Percentiles rank a stretch among this genome's conserved stretches.
Conservation (phyloP, 2,888 invertebrate genomes). For the Apotomis betuletana region DNA sequence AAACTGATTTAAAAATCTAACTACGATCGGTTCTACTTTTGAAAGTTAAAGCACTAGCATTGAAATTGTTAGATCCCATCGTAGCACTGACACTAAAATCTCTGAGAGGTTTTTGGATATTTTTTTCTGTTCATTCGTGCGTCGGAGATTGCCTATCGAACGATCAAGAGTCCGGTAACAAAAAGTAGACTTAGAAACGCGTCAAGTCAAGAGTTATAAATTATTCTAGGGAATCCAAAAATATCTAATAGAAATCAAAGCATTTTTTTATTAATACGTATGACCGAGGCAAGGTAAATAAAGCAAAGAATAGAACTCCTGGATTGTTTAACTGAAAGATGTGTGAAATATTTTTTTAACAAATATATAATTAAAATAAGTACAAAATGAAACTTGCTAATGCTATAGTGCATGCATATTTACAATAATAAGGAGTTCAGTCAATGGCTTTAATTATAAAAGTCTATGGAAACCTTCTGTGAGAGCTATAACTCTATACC, state of each 20-base stretch:
- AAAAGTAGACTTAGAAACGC: conserved; percentile 53
- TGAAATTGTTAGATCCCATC: conserved; percentile 16
- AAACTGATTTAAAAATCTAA: neutral
- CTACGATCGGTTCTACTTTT: neutral
- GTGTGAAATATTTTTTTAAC: too few relatives aligned
- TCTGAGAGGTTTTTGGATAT: conserved; percentile 49
- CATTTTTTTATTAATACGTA: too few relatives aligned
- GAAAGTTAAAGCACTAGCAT: conserved; percentile 4
- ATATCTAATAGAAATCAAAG: too few relatives aligned
- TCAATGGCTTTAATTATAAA: neutral
- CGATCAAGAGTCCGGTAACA: conserved; percentile 60
- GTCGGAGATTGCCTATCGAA: conserved; percentile 67
- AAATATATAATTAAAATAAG: too few relatives aligned
- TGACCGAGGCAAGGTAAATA: too few relatives aligned
- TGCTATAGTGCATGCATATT: neutral
- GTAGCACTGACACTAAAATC: conserved; percentile 28
- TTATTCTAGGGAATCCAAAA: neutral
- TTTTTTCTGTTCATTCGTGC: conserved; percentile 64
- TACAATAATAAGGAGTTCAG: too few relatives aligned
- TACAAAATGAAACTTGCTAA: neutral
- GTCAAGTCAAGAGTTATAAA: conserved; percentile 5
- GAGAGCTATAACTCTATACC: conserved; percentile 48
- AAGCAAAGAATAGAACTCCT: too few relatives aligned
- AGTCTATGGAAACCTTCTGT: conserved; percentile 44
- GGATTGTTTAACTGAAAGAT: too few relatives aligned